Evolutionary conservation across 2,888 invertebrate genomes (phyloP), one percentile per base, ranked within the genome.

Genomic region (Neoaliturus tenellus): DNA sequence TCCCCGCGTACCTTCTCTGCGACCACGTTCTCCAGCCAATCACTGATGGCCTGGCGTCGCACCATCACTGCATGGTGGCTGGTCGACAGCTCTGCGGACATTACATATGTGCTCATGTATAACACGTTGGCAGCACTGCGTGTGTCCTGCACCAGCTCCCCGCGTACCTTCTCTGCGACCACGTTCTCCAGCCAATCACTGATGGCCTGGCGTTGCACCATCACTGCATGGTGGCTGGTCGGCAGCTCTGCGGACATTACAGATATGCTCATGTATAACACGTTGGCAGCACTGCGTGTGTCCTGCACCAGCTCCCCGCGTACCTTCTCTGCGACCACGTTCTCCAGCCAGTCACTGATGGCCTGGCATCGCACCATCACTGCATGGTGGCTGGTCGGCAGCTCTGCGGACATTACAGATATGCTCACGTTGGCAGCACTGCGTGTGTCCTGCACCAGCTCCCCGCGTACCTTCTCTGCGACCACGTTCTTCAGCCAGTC

Each of bases 111-210:
- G n/a, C n/a, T n/a, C n/a, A n/a, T n/a, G 0, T 89, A 87, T 81
- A 91, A 89, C 1, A 92, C 89, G 10, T 89, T 89, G 20, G 69
- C 83, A 1, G 88, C 86, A 25, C 91, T 87, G 80, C 90, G 86
- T 1, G 88, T 28, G 4, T 88, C 87, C 0, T 87, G 84, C 91
- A 88, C 83, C 91, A 88, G n/a, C 90, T 90, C 89, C 87, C 91
- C 90, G 33, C 89, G 86, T 20, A 91, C 90, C 12, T 88, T 91
- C 44, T 91, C 90, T 41, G 91, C 90, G 2, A 93, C 91, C 0
- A 92, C 92, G 1, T 90, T 90, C 86, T 93, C 92, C 39, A 95
- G 89, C 95, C 95, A 95, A 71, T 92, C 92, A 0, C 94, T 93
- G 1, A 95, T 89, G 1, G 94, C 92, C 88, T 93, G 93, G 84